phyloP scores from a whole-genome alignment of 2,888 invertebrate genomes.

The Apodemia hepburni region DNA sequence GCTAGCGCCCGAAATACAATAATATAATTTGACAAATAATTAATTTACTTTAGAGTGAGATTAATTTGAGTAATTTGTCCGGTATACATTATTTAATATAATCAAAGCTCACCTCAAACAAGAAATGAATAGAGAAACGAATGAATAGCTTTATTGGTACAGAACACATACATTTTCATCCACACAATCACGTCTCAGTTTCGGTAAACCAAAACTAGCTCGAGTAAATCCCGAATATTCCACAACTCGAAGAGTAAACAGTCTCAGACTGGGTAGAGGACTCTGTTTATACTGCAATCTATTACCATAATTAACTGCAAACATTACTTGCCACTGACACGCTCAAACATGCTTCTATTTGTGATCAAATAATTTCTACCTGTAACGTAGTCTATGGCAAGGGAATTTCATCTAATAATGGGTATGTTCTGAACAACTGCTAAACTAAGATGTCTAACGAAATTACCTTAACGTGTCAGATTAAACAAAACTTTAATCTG shows the following conservation, averaged over 20 bases:
- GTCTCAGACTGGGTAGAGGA: conserved; percentile 33
- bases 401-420: too few species aligned
- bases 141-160: background rate
- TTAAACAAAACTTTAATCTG: too few species aligned
- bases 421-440: too few species aligned
- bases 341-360: conserved; percentile 57
- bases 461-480: too few species aligned
- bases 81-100: too few species aligned
- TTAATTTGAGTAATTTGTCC: too few species aligned
- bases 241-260: conserved; percentile 42
- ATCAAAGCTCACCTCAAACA: background rate
- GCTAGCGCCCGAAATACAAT: too few species aligned
- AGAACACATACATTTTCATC: conserved; percentile 20
- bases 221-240: conserved; percentile 32
- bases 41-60: too few species aligned
- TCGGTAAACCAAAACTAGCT: conserved; percentile 31
- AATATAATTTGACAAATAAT: too few species aligned
- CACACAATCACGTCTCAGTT: conserved; percentile 30
- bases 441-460: too few species aligned
- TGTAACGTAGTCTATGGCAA: too few species aligned
- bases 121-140: background rate
- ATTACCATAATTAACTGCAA: conserved; percentile 72
- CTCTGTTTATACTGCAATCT: conserved; percentile 50
- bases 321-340: conserved; percentile 57
- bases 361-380: conserved; percentile 56